A percentile compares a stretch with the other conserved stretches of the same genome.
phyloP scores from a whole-genome alignment of 2,888 invertebrate genomes.

The Loripinus fragilis region DNA sequence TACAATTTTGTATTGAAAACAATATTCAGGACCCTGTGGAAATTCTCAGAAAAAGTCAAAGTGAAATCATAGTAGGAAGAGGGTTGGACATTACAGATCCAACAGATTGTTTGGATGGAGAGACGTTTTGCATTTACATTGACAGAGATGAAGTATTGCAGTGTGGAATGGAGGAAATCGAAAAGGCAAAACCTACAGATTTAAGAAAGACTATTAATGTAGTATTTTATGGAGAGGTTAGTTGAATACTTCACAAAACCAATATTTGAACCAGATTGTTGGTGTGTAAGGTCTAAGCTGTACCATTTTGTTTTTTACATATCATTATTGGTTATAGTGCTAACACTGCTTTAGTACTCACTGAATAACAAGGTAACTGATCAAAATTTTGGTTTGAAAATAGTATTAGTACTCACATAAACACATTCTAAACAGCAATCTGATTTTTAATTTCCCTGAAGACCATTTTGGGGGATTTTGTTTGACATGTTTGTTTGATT shows the following conservation, averaged over 20 bases:
- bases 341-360: too few species aligned
- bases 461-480: too few species aligned
- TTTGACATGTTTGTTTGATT: too few species aligned
- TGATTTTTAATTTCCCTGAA: too few species aligned
- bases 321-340: too few species aligned
- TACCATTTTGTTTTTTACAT: too few species aligned
- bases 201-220: background rate
- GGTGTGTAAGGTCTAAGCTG: too few species aligned
- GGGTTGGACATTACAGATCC: background rate
- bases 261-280: too few species aligned
- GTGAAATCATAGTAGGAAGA: background rate
- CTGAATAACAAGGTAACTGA: too few species aligned
- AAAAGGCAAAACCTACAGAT: background rate
- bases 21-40: background rate
- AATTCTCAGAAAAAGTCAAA: background rate
- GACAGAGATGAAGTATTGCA: constrained; percentile 1
- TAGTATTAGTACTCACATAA: too few species aligned
- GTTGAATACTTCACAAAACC: background rate
- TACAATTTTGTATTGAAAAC: background rate
- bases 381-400: too few species aligned
- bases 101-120: background rate
- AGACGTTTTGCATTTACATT: background rate
- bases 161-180: background rate
- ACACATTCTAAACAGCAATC: too few species aligned
- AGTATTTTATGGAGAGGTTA: background rate